A percentile compares a stretch with the other conserved stretches of the same genome.
Evolutionary conservation across 1,140 invertebrate species (phyloP).

Genomic region (Atta colombica): DNA sequence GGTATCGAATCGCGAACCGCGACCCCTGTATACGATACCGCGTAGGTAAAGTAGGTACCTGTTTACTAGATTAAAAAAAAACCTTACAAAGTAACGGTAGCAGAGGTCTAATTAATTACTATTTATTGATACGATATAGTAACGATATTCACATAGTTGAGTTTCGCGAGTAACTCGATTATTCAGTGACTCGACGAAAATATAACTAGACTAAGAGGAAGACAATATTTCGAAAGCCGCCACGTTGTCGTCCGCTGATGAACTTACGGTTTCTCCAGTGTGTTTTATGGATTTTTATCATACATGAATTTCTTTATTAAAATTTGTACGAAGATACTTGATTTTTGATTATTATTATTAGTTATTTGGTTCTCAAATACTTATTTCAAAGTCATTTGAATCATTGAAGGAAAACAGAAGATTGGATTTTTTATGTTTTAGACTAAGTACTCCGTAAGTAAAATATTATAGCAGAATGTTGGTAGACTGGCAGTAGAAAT

Average conservation of each 20-base stretch:
- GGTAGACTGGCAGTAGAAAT: too few species aligned
- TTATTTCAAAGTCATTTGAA: not conserved
- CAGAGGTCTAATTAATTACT: conserved; percentile 80
- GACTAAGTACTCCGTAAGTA: not conserved
- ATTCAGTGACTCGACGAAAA: conserved; percentile 51
- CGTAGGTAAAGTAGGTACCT: conserved; percentile 87
- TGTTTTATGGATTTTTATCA: conserved; percentile 36
- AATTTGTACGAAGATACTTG: not conserved
- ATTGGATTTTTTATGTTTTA: not conserved
- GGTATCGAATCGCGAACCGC: conserved; percentile 84
- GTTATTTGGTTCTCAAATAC: not conserved
- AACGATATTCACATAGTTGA: conserved; percentile 64
- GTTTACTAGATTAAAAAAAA: conserved; percentile 79
- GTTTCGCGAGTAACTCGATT: conserved; percentile 33
- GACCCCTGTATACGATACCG: conserved; percentile 86
- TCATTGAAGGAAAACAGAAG: not conserved
- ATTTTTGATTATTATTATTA: not conserved
- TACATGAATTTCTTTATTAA: not conserved
- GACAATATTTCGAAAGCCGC: conserved; percentile 84
- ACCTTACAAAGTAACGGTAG: conserved; percentile 81
- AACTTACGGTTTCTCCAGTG: conserved; percentile 64
- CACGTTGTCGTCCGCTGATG: conserved; percentile 69
- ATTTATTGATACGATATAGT: conserved; percentile 76
- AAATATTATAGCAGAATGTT: too few species aligned
- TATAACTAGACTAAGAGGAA: conserved; percentile 80